A percentile compares a stretch with the other conserved stretches of the same genome.
Evolutionary conservation across 2,797 vertebrate genomes (phyloP).

Genomic region (Coccyzus lansbergi): DNA sequence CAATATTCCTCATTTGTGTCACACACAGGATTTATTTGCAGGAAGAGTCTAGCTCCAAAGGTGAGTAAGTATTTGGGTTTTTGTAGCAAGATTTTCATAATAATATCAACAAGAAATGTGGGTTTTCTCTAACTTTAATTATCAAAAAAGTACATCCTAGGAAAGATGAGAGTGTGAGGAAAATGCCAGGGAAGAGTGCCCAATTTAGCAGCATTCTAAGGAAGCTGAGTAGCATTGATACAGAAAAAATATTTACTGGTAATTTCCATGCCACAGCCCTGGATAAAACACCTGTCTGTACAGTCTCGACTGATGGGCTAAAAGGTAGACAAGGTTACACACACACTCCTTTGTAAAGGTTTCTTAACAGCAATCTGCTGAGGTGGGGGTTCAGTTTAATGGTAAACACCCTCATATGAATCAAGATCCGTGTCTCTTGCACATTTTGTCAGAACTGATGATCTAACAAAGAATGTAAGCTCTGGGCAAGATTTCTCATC

Average conservation of each 20-base stretch:
- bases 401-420: background rate
- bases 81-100: background rate
- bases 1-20: conserved; percentile 39
- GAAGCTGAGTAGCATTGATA: conserved; percentile 49
- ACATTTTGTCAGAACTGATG: conserved; percentile 1
- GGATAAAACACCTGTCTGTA: background rate
- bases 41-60: conserved; percentile 55
- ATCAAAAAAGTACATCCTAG: background rate
- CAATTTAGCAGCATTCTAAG: conserved; percentile 57
- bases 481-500: background rate
- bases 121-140: conserved; percentile 5
- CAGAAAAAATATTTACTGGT: conserved; percentile 26
- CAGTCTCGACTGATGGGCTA: background rate
- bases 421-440: background rate
- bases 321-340: background rate
- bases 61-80: conserved; percentile 52
- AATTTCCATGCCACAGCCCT: conserved; percentile 11
- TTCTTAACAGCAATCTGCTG: background rate
- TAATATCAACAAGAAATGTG: background rate
- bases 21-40: conserved; percentile 52
- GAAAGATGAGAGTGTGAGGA: conserved; percentile 33
- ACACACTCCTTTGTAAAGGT: background rate
- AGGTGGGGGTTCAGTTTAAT: background rate
- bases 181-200: conserved; percentile 45
- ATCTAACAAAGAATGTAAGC: background rate